Base-by-base conservation (phyloP, 2,113 vertebrate genomes). In the Phocoena sinus region DNA sequence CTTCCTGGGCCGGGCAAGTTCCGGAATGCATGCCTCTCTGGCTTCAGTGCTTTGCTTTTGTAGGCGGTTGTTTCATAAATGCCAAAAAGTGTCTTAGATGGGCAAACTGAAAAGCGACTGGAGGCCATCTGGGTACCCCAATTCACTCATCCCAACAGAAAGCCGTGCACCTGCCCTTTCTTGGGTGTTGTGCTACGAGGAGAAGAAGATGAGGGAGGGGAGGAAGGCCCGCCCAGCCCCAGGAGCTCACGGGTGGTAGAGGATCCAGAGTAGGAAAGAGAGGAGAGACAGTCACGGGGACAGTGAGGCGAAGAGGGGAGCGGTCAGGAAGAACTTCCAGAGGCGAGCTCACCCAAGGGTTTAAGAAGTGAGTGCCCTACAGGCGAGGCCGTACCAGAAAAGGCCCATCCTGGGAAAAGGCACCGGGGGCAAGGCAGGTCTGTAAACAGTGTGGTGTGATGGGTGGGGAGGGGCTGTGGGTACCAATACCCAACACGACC, bases 121-220 rank as follows among this genome's bases (percentile, higher is more conserved):
- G 38, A 8, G 18, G 21, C 26, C 70, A 56, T 38, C 58, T 2
- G 4, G 33, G 11, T 5, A 33, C 33, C 26, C 73, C 38, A 7
- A 5, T 25, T 25, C 50, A 21, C 28, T 26, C 20, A 38, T 38
- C 68, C 26, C 67, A 28, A 20, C 10, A 5, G 13, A 17, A 13
- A 67, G 15, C 25, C 0, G 0, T 1, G 0, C 2, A 3, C 15
- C 38, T 10, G 44, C 20, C 83, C 65, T 28, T 13, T 0, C 20
- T 1, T 33, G 21, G 68, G 31, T 13, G 44, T 38, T 50, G 74
- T 0, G 0, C 47, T 18, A 1, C 0, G 18, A 3, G 6, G 53
- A 11, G 36, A 44, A 41, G 70, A 13, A n/a, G 70, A 17, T 2
- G 9, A 25, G 10, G 9, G 67, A 23, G 44, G 3, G 0, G 33